These are phyloP conservation scores for Bryconaethiops microstoma DNA, from an alignment of 2,797 vertebrate species.

Conservation along the genomic window DNA sequence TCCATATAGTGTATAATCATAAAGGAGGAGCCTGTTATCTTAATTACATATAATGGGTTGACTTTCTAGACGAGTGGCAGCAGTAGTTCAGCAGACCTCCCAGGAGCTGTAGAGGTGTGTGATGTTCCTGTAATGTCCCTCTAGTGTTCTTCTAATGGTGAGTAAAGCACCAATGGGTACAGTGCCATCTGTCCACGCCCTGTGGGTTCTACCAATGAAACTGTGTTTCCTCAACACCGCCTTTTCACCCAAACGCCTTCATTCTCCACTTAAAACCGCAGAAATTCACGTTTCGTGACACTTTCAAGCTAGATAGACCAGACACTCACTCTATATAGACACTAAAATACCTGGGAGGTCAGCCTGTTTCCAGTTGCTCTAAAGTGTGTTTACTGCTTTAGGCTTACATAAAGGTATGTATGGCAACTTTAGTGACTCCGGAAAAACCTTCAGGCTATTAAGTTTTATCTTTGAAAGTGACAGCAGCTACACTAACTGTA, in stretches of 20 bases:
- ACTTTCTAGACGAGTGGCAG: neutral
- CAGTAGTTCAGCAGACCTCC: neutral
- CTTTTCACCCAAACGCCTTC: conserved; percentile 13
- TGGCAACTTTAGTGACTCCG: neutral
- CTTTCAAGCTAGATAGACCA: conserved; percentile 12
- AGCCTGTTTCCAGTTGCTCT: too few species aligned
- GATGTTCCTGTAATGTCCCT: neutral
- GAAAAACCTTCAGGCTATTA: neutral
- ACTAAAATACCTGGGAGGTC: neutral
- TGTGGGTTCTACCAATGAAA: neutral
- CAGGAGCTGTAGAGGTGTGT: neutral
- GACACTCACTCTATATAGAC: neutral
- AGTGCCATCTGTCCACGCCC: neutral
- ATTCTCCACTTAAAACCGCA: neutral
- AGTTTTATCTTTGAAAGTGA: neutral
- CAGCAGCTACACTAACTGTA: neutral
- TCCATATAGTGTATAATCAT: too few species aligned
- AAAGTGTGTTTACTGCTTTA: neutral
- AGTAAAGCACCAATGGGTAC: neutral
- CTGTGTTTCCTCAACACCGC: neutral
- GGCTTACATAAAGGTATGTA: neutral
- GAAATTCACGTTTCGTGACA: neutral
- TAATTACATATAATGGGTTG: neutral
- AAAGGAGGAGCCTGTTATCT: neutral
- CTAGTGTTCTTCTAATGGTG: neutral